Evolutionary conservation across 2,797 vertebrate species (phyloP), one percentile per base, ranked within the genome.

Genomic region (Pelodytes ibericus): DNA sequence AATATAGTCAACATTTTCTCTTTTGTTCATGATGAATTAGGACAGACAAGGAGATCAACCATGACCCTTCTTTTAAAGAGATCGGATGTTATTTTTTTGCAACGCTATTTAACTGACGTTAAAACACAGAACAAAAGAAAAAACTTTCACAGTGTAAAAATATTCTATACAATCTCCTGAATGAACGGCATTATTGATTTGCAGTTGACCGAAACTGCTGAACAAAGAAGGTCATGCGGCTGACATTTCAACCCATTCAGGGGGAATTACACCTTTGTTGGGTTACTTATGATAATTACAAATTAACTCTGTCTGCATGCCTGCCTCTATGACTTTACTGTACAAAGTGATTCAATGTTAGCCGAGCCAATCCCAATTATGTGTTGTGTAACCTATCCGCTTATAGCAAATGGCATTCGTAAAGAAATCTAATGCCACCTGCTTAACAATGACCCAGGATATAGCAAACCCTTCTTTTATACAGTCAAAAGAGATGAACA

Each of bases 181-280:
- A 64, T 30, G 67, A 71, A 64, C 10, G 4, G 29, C 15, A 57
- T 27, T 67, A 67, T 78, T 41, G 75, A 67, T 78, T 36, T 66
- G 29, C 75, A 60, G 47, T 66, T 72, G 75, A 72, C 69, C 75
- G 66, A 30, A 77, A 61, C 75, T 22, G 18, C 15, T 58, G 29
- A 72, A 72, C 63, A 72, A 67, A 67, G 69, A 29, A n/a, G 41
- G 67, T 66, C 41, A 27, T 15, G 41, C 10, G 25, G 75, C 24
- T 61, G 69, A 71, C 69, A 39, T 61, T 78, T 53, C n/a, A 22
- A 22, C 41, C 53, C 16, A 72, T 72, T 78, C 30, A 63, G 4
- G 22, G 11, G 15, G 61, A 60, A 67, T 51, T 18, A 60, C 22
- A 29, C 53, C 67, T 36, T 58, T 41, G 41, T 53, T 30, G 26